These are phyloP conservation scores for Chondrosia reniformis DNA, from an alignment of 37 sponge, comb jelly and placozoan species.

Conservation along the genomic window DNA sequence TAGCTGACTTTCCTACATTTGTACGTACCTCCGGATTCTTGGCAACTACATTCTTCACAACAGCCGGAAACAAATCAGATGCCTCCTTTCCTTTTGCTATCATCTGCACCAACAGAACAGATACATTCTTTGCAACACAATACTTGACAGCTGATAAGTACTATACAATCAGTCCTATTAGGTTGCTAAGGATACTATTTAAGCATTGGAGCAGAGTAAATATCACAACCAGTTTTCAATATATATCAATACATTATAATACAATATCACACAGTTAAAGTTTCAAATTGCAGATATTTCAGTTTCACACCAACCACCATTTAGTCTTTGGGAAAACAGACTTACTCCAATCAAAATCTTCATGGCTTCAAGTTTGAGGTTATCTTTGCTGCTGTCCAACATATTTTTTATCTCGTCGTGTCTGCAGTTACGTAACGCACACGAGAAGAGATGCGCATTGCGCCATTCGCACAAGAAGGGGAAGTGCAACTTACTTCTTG, in stretches of 20 bases:
- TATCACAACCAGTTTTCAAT: too few species aligned
- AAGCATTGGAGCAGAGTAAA: too few species aligned
- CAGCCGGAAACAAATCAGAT: constrained; percentile 92
- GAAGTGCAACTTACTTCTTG: constrained; percentile 43
- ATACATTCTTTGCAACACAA: too few species aligned
- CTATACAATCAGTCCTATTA: too few species aligned
- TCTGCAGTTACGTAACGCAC: constrained; percentile 21
- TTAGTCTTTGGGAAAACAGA: too few species aligned
- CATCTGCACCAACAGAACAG: constrained; percentile 74
- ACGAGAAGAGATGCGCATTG: not conserved
- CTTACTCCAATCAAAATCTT: constrained; percentile 77
- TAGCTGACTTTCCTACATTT: not conserved
- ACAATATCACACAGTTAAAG: not conserved
- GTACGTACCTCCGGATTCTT: constrained; percentile 87
- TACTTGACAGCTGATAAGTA: too few species aligned
- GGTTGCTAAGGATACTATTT: too few species aligned
- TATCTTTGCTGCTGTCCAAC: constrained; percentile 87
- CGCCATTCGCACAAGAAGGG: not conserved
- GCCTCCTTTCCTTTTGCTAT: constrained; percentile 92
- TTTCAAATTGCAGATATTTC: too few species aligned
- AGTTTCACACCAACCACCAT: too few species aligned
- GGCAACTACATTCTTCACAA: constrained; percentile 97
- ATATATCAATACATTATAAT: too few species aligned
- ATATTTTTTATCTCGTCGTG: constrained; percentile 75
- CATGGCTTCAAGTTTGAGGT: constrained; percentile 91